phyloP scores from a whole-genome alignment of 2,888 invertebrate genomes.

The Abrostola triplasia region DNA sequence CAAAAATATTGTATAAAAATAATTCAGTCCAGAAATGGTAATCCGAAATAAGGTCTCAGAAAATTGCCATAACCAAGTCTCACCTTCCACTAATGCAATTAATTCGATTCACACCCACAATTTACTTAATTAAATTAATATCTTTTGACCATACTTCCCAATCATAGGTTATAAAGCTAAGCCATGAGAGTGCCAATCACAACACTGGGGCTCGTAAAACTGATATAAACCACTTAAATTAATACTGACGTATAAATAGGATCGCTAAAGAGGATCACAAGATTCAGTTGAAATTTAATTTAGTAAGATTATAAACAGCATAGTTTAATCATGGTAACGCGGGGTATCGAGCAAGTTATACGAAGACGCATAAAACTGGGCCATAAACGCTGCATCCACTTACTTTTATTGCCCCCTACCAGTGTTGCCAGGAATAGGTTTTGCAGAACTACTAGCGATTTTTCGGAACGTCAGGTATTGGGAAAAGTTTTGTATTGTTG shows the following conservation, averaged over 20 bases:
- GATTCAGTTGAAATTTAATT: conserved; percentile 74
- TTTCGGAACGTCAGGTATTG: conserved; percentile 17
- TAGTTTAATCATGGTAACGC: conserved; percentile 75
- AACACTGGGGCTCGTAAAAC: conserved; percentile 62
- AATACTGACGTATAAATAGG: conserved; percentile 66
- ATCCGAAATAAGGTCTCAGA: no score
- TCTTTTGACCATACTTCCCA: conserved; percentile 25
- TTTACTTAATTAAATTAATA: conserved; percentile 24
- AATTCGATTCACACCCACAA: conserved; percentile 12
- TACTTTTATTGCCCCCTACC: conserved; percentile 73
- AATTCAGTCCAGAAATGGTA: no score
- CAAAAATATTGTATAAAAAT: no score
- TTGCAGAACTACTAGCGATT: conserved; percentile 30
- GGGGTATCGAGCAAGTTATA: conserved; percentile 70
- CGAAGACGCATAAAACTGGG: conserved; percentile 75
- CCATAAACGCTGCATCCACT: conserved; percentile 80
- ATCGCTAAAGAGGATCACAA: conserved; percentile 61
- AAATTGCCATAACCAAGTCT: not conserved
- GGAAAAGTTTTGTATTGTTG: conserved; percentile 1
- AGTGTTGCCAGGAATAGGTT: conserved; percentile 53
- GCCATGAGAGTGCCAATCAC: conserved; percentile 68
- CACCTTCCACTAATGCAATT: conserved; percentile 1
- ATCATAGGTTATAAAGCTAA: conserved; percentile 49
- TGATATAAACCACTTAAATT: conserved; percentile 71
- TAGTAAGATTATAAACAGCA: conserved; percentile 68